A percentile compares a stretch with the other conserved stretches of the same genome.
Conservation (phyloP, 2,888 invertebrate genomes). For the Andrena haemorrhoa region DNA sequence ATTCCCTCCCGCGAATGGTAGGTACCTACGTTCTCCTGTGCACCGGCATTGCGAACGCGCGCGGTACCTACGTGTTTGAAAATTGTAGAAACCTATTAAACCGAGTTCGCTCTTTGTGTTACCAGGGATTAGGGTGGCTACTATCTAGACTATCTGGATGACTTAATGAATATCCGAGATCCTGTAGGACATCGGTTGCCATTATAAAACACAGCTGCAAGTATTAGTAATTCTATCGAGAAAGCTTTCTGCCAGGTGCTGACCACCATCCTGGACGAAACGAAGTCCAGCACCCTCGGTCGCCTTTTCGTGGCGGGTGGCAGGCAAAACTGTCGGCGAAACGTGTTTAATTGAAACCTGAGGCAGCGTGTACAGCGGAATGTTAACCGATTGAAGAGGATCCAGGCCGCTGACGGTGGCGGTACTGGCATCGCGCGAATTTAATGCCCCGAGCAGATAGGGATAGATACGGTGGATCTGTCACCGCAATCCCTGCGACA, state of each 20-base stretch:
- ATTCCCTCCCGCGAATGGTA: constrained; percentile 3
- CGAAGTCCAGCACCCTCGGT: constrained; percentile 1
- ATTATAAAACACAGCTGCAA: no score
- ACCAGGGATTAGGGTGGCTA: not conserved
- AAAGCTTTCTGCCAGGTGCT: not conserved
- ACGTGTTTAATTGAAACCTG: constrained; percentile 70
- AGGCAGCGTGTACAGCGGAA: constrained; percentile 67
- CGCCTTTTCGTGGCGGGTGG: not conserved
- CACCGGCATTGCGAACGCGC: not conserved
- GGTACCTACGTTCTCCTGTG: constrained; percentile 2
- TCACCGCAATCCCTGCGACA: constrained; percentile 80
- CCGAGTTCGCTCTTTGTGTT: not conserved
- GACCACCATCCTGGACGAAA: not conserved
- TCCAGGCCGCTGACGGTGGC: constrained; percentile 47
- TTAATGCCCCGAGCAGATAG: constrained; percentile 77
- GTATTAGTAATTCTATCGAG: not conserved
- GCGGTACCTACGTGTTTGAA: not conserved
- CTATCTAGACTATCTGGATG: no score
- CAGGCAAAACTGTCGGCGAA: constrained; percentile 17
- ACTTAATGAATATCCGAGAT: no score
- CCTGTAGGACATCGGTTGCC: no score
- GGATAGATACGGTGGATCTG: constrained; percentile 81
- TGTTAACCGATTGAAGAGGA: constrained; percentile 73
- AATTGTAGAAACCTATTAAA: not conserved
- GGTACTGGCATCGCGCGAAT: constrained; percentile 71